These are phyloP conservation scores for Holothuria glaberrima DNA, from an alignment of 35 echinoderm and acorn worm species.

Conservation along the genomic window DNA sequence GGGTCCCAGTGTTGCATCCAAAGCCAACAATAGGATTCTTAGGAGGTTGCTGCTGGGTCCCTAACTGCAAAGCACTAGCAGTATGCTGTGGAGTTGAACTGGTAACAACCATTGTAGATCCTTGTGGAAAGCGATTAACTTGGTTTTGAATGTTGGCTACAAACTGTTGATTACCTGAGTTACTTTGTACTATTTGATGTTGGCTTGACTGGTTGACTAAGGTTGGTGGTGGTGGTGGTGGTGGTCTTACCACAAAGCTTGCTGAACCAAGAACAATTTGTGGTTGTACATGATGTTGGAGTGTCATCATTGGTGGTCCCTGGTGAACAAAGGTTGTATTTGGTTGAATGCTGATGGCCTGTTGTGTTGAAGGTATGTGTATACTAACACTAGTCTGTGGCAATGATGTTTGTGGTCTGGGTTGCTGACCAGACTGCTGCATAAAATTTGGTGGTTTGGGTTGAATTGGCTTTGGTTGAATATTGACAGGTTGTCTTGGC, in stretches of 20 bases:
- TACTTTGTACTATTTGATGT: conserved; percentile 36
- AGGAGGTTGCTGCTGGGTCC: conserved; percentile 22
- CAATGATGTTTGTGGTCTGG: conserved; percentile 1
- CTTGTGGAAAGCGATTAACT: conserved; percentile 35
- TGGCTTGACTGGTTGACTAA: conserved; percentile 37
- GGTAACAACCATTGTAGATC: conserved; percentile 34
- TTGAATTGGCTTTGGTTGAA: conserved; percentile 62
- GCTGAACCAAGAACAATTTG: conserved; percentile 51
- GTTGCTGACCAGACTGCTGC: conserved; percentile 22
- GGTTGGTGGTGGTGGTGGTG: not conserved
- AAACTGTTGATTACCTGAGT: conserved; percentile 14
- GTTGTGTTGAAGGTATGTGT: conserved; percentile 45
- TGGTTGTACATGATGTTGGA: conserved; percentile 56
- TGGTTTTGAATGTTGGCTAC: conserved; percentile 48
- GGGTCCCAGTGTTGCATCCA: conserved; percentile 9
- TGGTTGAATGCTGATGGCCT: conserved; percentile 51
- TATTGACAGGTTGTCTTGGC: conserved; percentile 49
- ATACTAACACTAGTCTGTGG: conserved; percentile 14
- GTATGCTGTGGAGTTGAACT: conserved; percentile 5
- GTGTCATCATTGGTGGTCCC: conserved; percentile 28
- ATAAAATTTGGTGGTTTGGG: conserved; percentile 45
- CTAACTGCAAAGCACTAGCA: conserved; percentile 29
- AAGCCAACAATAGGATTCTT: conserved; percentile 33
- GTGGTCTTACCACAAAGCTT: conserved; percentile 53
- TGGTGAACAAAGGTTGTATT: conserved; percentile 29